Evolutionary conservation across 2,888 invertebrate species (phyloP).

Genomic region (Cephalotes varians): DNA sequence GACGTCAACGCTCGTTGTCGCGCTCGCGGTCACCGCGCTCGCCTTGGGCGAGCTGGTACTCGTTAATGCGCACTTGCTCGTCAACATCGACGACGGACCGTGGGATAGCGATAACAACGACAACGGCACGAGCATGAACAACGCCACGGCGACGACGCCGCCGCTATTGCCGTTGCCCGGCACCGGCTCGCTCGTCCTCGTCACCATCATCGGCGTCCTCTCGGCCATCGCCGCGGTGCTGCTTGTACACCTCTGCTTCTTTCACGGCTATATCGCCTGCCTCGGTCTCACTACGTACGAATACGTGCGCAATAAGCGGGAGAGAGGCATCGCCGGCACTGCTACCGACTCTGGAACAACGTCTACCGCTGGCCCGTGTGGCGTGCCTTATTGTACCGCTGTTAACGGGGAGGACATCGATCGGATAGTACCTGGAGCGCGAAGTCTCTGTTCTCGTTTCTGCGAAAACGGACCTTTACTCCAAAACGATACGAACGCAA

Average conservation of each 20-base stretch:
- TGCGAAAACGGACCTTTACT: slow-evolving; percentile 27
- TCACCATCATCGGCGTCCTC: slow-evolving; percentile 87
- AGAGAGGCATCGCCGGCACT: slow-evolving; percentile 61
- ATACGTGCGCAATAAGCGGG: slow-evolving; percentile 89
- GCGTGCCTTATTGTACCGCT: background rate
- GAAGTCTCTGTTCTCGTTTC: slow-evolving; percentile 25
- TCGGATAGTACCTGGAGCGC: background rate
- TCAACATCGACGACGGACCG: background rate
- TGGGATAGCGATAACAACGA: slow-evolving; percentile 78
- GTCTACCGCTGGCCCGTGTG: background rate
- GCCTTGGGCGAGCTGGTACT: slow-evolving; percentile 90
- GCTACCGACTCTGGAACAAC: background rate
- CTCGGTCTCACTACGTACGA: slow-evolving; percentile 96
- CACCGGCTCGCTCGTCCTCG: slow-evolving; percentile 86
- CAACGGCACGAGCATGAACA: slow-evolving; percentile 70
- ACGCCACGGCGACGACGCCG: slow-evolving; percentile 75
- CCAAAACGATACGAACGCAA: background rate
- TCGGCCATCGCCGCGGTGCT: slow-evolving; percentile 92
- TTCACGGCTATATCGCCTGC: slow-evolving; percentile 94
- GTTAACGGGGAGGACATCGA: background rate
- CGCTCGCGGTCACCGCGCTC: slow-evolving; percentile 90
- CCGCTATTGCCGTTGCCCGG: slow-evolving; percentile 77
- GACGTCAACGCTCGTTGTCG: slow-evolving; percentile 91
- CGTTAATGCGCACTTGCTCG: slow-evolving; percentile 9
- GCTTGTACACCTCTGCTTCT: slow-evolving; percentile 94